Percentiles rank a stretch among this genome's conserved stretches.
Conservation (phyloP, 2,113 vertebrate genomes). For the Pygoscelis antarcticus region DNA sequence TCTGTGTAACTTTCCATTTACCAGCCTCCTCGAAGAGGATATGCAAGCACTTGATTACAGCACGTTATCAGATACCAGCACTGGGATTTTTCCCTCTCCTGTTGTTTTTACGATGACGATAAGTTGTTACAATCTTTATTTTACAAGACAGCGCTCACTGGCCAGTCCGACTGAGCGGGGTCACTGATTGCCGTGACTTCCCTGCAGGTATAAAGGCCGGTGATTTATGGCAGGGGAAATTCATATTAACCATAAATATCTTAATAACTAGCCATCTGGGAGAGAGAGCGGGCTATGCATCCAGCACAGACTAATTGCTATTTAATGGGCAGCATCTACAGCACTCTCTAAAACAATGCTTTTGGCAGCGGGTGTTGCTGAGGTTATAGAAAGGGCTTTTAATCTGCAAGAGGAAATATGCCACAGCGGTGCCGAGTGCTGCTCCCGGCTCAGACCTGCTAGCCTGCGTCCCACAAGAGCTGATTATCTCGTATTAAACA, state of each 20-base stretch:
- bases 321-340: constrained; percentile 36
- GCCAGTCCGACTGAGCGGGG: background rate
- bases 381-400: constrained; percentile 24
- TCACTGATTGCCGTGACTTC: constrained; percentile 39
- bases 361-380: background rate
- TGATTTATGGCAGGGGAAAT: constrained; percentile 64
- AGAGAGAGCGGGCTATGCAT: background rate
- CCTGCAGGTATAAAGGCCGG: constrained; percentile 35
- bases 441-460: background rate
- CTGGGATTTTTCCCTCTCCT: constrained; percentile 48
- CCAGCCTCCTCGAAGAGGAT: background rate
- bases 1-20: background rate
- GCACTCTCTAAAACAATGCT: background rate
- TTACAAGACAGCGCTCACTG: background rate
- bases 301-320: constrained; percentile 25
- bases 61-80: constrained; percentile 17
- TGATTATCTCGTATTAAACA: background rate
- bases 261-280: constrained; percentile 47
- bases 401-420: constrained; percentile 16
- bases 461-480: background rate
- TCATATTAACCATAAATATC: constrained; percentile 66
- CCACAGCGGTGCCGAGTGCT: background rate
- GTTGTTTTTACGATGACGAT: constrained; percentile 46
- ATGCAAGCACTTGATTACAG: background rate
- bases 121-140: constrained; percentile 43